These are phyloP conservation scores for Catalaphyllia jardinei DNA, from an alignment of 64 coral and sea anemone genomes.

Conservation along the genomic window DNA sequence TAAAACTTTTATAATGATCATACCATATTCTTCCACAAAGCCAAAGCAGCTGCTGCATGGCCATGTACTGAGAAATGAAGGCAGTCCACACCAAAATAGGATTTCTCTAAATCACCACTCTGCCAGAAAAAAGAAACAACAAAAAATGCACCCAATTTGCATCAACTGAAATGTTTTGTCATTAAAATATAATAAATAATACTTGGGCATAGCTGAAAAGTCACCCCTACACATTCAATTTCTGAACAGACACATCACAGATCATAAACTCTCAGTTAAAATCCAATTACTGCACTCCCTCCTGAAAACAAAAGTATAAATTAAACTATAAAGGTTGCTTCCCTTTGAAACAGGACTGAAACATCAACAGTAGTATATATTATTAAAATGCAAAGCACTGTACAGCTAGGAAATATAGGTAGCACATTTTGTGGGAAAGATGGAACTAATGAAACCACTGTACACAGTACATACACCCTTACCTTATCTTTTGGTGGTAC, in stretches of 20 bases:
- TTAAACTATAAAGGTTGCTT: too few relatives aligned
- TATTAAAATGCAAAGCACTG: too few relatives aligned
- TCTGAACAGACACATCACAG: too few relatives aligned
- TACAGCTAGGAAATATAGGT: too few relatives aligned
- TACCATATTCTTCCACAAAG: slow-evolving; percentile 97
- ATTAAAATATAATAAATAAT: background rate
- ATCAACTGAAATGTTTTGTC: background rate
- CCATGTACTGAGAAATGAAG: slow-evolving; percentile 83
- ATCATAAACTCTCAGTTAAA: too few relatives aligned
- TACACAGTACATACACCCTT: background rate
- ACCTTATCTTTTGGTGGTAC: slow-evolving; percentile 60
- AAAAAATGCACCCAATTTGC: background rate
- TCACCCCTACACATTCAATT: too few relatives aligned
- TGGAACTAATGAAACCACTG: background rate
- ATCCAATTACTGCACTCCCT: too few relatives aligned
- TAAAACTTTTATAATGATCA: background rate
- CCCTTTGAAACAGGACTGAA: too few relatives aligned
- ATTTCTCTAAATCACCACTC: slow-evolving; percentile 66
- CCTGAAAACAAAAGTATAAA: too few relatives aligned
- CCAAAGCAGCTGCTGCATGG: slow-evolving; percentile 78
- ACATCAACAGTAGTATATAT: too few relatives aligned
- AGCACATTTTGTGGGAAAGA: too few relatives aligned
- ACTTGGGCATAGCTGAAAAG: too few relatives aligned
- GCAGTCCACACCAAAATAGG: slow-evolving; percentile 84
- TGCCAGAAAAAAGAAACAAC: background rate